Conservation (phyloP, 2,888 invertebrate genomes). For the Tribolium freemani region DNA sequence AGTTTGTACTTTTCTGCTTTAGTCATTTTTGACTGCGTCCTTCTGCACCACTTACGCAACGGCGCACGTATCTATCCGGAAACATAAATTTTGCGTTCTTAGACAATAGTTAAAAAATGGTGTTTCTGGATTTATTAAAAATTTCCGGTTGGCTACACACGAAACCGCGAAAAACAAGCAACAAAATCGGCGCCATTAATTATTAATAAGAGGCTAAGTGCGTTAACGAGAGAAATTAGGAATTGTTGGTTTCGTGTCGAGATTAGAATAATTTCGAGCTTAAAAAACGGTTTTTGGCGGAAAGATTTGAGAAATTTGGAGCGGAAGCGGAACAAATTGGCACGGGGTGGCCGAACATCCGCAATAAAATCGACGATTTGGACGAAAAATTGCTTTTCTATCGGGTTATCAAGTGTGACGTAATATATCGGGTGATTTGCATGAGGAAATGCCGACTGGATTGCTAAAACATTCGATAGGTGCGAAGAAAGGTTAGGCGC, state of each 20-base stretch:
- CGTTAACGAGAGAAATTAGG: conserved; percentile 31
- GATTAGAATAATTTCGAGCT: conserved; percentile 14
- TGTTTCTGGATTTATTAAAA: conserved; percentile 30
- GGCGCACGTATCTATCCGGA: neutral
- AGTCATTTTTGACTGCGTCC: neutral
- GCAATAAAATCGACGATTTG: neutral
- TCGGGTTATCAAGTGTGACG: conserved; percentile 1
- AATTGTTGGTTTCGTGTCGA: conserved; percentile 4
- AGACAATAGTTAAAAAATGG: conserved; percentile 26
- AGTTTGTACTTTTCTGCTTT: neutral
- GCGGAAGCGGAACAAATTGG: conserved; percentile 18
- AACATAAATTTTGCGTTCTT: conserved; percentile 18
- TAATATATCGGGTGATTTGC: conserved; percentile 18
- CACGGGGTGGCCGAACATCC: neutral
- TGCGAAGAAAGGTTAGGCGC: conserved; percentile 33
- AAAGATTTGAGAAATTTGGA: conserved; percentile 14
- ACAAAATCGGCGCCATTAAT: conserved; percentile 17
- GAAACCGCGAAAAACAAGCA: conserved; percentile 24
- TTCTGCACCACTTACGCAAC: conserved; percentile 9
- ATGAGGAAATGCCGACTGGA: conserved; percentile 18
- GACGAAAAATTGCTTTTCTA: neutral
- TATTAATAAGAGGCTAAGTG: conserved; percentile 20
- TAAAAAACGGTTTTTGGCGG: conserved; percentile 14
- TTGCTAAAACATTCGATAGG: conserved; percentile 13
- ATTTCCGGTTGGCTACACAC: conserved; percentile 31